A percentile compares a stretch with the other conserved stretches of the same genome.
phyloP scores from a whole-genome alignment of 2,888 invertebrate genomes.

The Drosophila robusta region DNA sequence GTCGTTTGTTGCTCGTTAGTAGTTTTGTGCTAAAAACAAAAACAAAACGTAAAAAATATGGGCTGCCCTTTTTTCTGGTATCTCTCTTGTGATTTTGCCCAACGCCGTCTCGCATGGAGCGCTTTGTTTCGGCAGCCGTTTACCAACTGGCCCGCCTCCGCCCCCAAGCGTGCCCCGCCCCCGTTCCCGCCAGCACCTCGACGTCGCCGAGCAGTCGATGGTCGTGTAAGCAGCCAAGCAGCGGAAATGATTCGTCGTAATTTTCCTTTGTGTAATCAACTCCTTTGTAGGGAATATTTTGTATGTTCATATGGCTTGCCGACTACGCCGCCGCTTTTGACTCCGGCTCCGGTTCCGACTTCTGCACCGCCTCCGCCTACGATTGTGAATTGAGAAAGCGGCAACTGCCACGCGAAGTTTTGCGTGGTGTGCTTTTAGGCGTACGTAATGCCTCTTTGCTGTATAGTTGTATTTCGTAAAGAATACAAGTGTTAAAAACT shows the following conservation, averaged over 20 bases:
- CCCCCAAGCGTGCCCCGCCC: not conserved
- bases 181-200: not conserved
- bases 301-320: constrained; percentile 79
- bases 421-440: constrained; percentile 50
- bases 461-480: constrained; percentile 31
- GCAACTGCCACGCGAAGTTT: constrained; percentile 36
- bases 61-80: constrained; percentile 47
- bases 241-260: constrained; percentile 85
- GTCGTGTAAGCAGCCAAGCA: constrained; percentile 82
- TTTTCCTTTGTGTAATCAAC: constrained; percentile 85
- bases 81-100: constrained; percentile 72
- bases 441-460: constrained; percentile 28
- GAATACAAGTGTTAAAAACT: constrained; percentile 39
- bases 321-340: constrained; percentile 34
- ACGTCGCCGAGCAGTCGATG: constrained; percentile 60
- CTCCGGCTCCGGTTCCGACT: constrained; percentile 23
- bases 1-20: constrained; percentile 69
- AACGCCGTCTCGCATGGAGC: constrained; percentile 34
- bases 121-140: constrained; percentile 76
- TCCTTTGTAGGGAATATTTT: constrained; percentile 82
- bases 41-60: constrained; percentile 29
- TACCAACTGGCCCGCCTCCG: constrained; percentile 35
- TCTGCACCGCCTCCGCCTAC: constrained; percentile 7
- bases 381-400: constrained; percentile 6
- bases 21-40: constrained; percentile 38